Evolutionary conservation across 2,113 vertebrate genomes (phyloP).

Genomic region (Larimichthys crocea): DNA sequence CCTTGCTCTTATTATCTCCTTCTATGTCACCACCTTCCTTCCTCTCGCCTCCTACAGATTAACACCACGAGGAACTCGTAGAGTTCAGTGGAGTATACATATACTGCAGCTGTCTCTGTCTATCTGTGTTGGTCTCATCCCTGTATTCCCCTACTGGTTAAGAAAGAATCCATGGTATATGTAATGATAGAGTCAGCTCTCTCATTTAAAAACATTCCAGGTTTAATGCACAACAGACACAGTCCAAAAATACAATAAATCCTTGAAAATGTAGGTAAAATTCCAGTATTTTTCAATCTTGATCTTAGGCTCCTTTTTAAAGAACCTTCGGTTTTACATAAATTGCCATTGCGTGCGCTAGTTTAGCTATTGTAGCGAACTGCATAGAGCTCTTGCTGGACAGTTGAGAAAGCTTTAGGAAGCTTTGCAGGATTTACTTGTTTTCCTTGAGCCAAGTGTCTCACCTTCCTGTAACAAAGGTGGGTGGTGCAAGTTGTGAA

Average conservation of each 20-base stretch:
- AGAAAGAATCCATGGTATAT: not conserved
- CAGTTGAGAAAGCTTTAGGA: not conserved
- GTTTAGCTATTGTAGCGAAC: not conserved
- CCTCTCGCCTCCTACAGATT: slow-evolving; percentile 8
- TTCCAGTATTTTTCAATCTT: not conserved
- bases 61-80: slow-evolving; percentile 3
- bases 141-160: no score
- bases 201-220: not conserved
- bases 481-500: not conserved
- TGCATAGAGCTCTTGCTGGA: not conserved
- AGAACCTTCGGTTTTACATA: not conserved
- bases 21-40: not conserved
- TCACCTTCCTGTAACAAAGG: not conserved
- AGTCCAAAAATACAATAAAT: not conserved
- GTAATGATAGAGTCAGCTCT: not conserved
- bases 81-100: not conserved
- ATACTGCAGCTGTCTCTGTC: not conserved
- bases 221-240: not conserved
- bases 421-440: no score
- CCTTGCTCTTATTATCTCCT: not conserved
- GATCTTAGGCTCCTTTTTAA: not conserved
- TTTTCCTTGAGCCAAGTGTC: no score
- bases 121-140: not conserved
- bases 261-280: not conserved
- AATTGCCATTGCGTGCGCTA: not conserved